Conservation (phyloP, 1,140 invertebrate genomes). For the Heliothis subflexa region DNA sequence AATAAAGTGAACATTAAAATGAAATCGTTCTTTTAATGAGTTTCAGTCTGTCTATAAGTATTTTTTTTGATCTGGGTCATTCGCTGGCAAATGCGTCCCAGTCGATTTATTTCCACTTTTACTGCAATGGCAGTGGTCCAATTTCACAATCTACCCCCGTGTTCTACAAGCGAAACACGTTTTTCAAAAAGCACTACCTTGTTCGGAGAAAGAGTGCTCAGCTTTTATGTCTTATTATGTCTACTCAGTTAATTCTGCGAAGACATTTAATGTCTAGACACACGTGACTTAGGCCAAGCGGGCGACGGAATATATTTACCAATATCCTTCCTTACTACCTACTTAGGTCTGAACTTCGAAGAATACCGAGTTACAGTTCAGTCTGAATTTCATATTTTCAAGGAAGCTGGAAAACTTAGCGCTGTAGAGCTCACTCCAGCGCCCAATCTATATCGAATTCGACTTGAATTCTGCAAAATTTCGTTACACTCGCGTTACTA, state of each 20-base stretch:
- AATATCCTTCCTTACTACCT: constrained; percentile 2
- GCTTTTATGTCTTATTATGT: constrained; percentile 41
- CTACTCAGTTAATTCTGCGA: constrained; percentile 26
- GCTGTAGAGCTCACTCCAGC: constrained; percentile 10
- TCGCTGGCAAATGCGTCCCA: constrained; percentile 76
- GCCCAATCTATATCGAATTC: constrained; percentile 32
- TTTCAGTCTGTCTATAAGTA: constrained; percentile 48
- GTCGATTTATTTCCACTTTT: constrained; percentile 84
- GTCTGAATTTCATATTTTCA: constrained; percentile 22
- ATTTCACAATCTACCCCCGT: constrained; percentile 76
- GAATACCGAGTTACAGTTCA: constrained; percentile 25
- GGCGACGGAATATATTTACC: constrained; percentile 15
- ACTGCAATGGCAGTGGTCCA: constrained; percentile 83
- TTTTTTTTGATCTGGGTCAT: constrained; percentile 81
- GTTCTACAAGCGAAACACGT: constrained; percentile 74
- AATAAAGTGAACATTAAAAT: neutral
- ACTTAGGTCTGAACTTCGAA: constrained; percentile 15
- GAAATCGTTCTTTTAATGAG: neutral
- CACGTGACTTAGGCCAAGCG: neutral
- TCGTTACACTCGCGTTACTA: constrained; percentile 25
- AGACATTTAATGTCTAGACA: constrained; percentile 36
- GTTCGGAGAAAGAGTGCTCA: constrained; percentile 43
- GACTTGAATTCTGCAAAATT: constrained; percentile 11
- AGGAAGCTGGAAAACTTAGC: constrained; percentile 25
- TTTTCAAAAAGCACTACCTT: constrained; percentile 69